phyloP scores from a whole-genome alignment of 1,140 invertebrate species.

The Neodiprion lecontei region DNA sequence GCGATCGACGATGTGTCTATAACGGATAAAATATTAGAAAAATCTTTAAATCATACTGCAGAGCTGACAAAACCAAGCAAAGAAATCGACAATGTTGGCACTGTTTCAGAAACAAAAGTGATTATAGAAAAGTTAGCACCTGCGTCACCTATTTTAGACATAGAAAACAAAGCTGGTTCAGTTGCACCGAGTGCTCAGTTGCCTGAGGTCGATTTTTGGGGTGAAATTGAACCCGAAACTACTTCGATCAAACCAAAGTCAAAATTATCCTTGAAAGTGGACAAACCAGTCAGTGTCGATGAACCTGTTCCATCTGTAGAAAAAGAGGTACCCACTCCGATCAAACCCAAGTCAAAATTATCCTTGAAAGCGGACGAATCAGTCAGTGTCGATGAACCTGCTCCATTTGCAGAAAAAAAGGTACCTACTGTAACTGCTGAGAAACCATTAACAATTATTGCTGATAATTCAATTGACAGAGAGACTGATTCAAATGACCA shows the following conservation, averaged over 20 bases:
- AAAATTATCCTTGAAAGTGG: slow-evolving; percentile 1
- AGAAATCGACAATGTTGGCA: neutral
- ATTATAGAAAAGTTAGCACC: neutral
- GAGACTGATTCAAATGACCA: neutral
- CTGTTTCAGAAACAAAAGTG: neutral
- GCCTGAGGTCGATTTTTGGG: slow-evolving; percentile 12
- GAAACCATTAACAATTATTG: neutral
- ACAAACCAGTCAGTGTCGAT: neutral
- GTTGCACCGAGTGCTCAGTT: neutral
- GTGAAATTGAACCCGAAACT: neutral
- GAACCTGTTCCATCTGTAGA: neutral
- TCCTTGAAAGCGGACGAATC: neutral
- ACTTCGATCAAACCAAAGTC: neutral
- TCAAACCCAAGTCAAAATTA: slow-evolving; percentile 11
- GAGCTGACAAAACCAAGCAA: neutral
- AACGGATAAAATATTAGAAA: neutral
- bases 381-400: no score
- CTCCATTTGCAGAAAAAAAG: neutral
- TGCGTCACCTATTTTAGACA: neutral
- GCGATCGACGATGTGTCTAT: neutral
- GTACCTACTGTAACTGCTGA: neutral
- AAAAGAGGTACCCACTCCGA: neutral
- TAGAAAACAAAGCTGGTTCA: neutral
- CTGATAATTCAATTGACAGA: neutral
- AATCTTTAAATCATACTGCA: neutral